These are phyloP conservation scores for Unio delphinus DNA, from an alignment of 2,888 invertebrate species.

Conservation along the genomic window DNA sequence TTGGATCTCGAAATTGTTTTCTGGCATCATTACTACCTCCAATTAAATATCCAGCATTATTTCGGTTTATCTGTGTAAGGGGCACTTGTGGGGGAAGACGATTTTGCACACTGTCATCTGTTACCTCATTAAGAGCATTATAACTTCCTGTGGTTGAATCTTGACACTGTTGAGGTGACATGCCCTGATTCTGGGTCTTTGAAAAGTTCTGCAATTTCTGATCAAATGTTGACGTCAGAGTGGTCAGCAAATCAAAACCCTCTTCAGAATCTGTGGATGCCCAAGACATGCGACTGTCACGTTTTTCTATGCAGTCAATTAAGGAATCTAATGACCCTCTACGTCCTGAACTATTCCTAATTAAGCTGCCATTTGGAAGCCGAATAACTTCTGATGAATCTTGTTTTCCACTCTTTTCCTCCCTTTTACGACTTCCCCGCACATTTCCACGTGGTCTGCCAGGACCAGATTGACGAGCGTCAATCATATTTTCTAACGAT, in stretches of 20 bases:
- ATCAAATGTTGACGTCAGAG: constrained; percentile 64
- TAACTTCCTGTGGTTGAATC: constrained; percentile 5
- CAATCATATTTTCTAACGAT: constrained; percentile 54
- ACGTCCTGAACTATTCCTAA: constrained; percentile 49
- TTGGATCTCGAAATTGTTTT: constrained; percentile 61
- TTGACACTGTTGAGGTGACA: constrained; percentile 6
- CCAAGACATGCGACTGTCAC: constrained; percentile 55
- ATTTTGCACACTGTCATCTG: constrained; percentile 21
- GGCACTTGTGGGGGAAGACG: constrained; percentile 41
- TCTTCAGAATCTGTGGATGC: constrained; percentile 63
- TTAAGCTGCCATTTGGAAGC: constrained; percentile 27
- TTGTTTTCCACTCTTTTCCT: constrained; percentile 27
- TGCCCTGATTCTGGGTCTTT: constrained; percentile 44
- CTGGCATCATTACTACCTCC: constrained; percentile 31
- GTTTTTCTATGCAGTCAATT: constrained; percentile 71
- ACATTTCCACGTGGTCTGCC: constrained; percentile 25
- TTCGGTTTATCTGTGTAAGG: constrained; percentile 26
- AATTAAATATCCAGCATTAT: constrained; percentile 18
- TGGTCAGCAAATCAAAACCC: constrained; percentile 62
- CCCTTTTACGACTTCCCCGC: constrained; percentile 25
- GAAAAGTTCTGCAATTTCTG: constrained; percentile 63
- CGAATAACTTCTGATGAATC: constrained; percentile 28
- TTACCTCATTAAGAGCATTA: constrained; percentile 3
- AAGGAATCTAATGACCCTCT: constrained; percentile 77
- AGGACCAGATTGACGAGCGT: constrained; percentile 20